phyloP scores from a whole-genome alignment of 2,113 vertebrate species.

The Asarcornis scutulata region DNA sequence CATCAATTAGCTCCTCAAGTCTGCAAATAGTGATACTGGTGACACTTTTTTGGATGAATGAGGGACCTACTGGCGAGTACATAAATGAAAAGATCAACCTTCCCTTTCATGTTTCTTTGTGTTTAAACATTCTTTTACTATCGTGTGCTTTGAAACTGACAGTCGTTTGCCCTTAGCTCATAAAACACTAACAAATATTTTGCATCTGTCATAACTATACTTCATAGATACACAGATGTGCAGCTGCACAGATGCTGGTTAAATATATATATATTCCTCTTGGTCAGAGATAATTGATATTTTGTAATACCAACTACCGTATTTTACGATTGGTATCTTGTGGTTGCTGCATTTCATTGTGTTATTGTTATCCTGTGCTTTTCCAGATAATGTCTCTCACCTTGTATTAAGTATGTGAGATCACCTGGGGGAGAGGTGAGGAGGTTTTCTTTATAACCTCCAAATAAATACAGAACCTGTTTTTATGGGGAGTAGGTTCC shows the following conservation, averaged over 20 bases:
- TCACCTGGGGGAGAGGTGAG: neutral
- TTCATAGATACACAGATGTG: constrained; percentile 26
- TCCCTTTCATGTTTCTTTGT: constrained; percentile 66
- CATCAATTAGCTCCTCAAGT: constrained; percentile 65
- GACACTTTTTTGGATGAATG: constrained; percentile 65
- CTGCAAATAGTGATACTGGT: constrained; percentile 56
- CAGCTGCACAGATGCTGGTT: neutral
- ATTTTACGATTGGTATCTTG: neutral
- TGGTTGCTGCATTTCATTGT: neutral
- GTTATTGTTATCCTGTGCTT: neutral
- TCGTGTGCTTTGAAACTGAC: constrained; percentile 37
- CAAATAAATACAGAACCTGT: neutral
- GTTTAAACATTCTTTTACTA: constrained; percentile 60
- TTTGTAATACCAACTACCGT: neutral
- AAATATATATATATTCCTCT: neutral
- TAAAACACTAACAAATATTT: constrained; percentile 57
- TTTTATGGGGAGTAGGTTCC: neutral
- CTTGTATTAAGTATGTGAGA: neutral
- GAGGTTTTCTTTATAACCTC: neutral
- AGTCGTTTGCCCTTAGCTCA: constrained; percentile 42
- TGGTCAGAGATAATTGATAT: neutral
- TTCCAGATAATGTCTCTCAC: neutral
- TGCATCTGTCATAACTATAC: constrained; percentile 27
- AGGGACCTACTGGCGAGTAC: constrained; percentile 68
- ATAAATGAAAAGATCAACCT: constrained; percentile 62